Base-by-base conservation (phyloP, 1,140 invertebrate species). In the Popillia japonica region DNA sequence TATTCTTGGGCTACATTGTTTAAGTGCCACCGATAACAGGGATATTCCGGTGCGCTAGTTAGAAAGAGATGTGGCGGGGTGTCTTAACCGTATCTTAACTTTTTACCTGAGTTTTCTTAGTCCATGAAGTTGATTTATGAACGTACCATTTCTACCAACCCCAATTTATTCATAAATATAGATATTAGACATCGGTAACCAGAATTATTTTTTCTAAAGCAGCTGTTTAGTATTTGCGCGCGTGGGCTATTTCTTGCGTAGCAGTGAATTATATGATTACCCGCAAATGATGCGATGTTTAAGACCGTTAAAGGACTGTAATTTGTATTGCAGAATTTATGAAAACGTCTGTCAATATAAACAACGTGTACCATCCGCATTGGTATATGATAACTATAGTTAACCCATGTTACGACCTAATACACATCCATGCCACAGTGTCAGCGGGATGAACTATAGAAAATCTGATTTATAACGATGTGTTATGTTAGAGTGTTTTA, bases 1-100 rank as follows among this genome's bases (percentile, higher is more conserved):
- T 79, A 72, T 44, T 78, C 68, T 48, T 76, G 22, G 73, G 41
- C 68, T 77, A 77, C 77, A 77, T 76, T 79, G 79, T 79, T 59
- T 40, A 64, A 48, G 27, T 74, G 72, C 72, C 72, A 74, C 72
- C 41, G 72, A 74, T 74, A 44, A 68, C 61, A 68, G 61, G 20
- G 61, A 27, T 34, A 34, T 48, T 48, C 61, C 22, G 22, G n/a
- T 27, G 14, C 14, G 11, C 11, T 17, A 23, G 34, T 41, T 41
- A 22, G 34, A 74, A 74, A 20, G 72, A 74, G 72, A 34, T 17
- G 14, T 9, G 22, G 72, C 72, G 34, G 34, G 72, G 40, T 8
- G 72, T 74, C 11, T 22, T 68, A 68, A 68, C 61, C 61, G 20
- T 68, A 68, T 68, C 61, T 68, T 68, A 34, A 68, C 34, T 40